These are phyloP conservation scores for Andricus curvator DNA, from an alignment of 2,888 invertebrate species.

Conservation along the genomic window DNA sequence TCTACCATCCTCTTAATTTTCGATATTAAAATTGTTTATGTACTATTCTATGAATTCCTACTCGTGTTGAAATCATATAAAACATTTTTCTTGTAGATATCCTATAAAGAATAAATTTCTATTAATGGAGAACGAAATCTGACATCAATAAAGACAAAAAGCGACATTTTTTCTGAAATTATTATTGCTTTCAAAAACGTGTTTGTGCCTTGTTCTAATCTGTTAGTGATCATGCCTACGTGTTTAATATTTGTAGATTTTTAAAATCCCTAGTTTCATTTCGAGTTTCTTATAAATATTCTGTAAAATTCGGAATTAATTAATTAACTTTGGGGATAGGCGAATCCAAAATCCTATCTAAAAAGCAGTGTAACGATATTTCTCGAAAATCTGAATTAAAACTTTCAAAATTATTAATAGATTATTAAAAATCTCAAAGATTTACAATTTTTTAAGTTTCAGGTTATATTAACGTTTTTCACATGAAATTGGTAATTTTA, in stretches of 20 bases:
- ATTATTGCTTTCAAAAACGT: slow-evolving; percentile 8
- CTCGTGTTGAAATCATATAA: background rate
- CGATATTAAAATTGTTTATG: background rate
- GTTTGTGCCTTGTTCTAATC: slow-evolving; percentile 5
- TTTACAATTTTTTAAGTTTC: too few relatives aligned
- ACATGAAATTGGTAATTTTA: too few relatives aligned
- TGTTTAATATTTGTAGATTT: background rate
- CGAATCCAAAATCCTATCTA: too few relatives aligned
- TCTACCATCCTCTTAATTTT: background rate
- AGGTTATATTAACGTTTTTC: too few relatives aligned
- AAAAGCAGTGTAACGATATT: too few relatives aligned
- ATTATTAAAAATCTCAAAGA: too few relatives aligned
- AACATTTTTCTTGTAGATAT: slow-evolving; percentile 20
- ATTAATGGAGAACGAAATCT: background rate
- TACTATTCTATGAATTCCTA: background rate
- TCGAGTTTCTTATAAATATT: background rate
- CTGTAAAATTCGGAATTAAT: background rate
- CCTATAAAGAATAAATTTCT: slow-evolving; percentile 36
- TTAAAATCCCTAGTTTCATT: background rate
- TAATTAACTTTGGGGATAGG: too few relatives aligned
- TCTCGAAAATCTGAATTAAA: too few relatives aligned
- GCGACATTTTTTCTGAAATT: slow-evolving; percentile 12
- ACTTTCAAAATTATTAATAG: too few relatives aligned
- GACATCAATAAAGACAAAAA: background rate
- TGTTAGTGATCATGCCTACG: slow-evolving; percentile 1